Evolutionary conservation across 53 echinoderm and acorn worm species (phyloP), one percentile per base, ranked within the genome.

Genomic region (Holothuria scabra): DNA sequence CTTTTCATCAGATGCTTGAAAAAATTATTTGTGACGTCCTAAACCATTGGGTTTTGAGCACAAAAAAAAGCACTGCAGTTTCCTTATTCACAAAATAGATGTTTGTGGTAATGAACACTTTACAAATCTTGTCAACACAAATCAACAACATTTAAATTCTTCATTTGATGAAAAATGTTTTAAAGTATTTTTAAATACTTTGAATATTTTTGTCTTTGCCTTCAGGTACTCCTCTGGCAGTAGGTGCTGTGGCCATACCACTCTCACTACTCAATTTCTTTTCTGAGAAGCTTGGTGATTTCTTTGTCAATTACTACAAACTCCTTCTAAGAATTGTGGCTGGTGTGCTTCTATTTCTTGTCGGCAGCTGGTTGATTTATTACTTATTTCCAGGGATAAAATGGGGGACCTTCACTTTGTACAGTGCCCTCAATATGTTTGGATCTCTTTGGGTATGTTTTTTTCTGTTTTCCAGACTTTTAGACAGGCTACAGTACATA

Each of bases 401-500:
- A 84, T 66, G 76, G 66, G 49, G 84, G 56, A 71, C 70, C 59
- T 62, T 83, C 6, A 66, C 84, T 21, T 81, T 94, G 29, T 92
- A 96, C 63, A 85, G 88, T n/a, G 90, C 87, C 14, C 57, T 94
- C 80, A 85, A 83, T 26, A 89, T 87, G 71, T 96, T 96, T 86
- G 94, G 89, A 69, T 83, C 94, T 24, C 46, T 94, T 9, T 96
- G 97, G 97, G 97, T 96, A 88, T 87, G 95, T 60, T 28, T 25
- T 8, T 8, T 41, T 2, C 0, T 8, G 41, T 41, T 10, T 41
- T 3, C 6, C 10, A 10, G 41, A 8, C 7, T 41, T 41, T 41
- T 41, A 41, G 41, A 8, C 2, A 4, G 41, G 41, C 7, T 41
- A 41, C 10, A n/a, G n/a, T n/a, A n/a, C n/a, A n/a, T n/a, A n/a